Conservation (phyloP, 2,888 invertebrate species). For the Fabriciana adippe region DNA sequence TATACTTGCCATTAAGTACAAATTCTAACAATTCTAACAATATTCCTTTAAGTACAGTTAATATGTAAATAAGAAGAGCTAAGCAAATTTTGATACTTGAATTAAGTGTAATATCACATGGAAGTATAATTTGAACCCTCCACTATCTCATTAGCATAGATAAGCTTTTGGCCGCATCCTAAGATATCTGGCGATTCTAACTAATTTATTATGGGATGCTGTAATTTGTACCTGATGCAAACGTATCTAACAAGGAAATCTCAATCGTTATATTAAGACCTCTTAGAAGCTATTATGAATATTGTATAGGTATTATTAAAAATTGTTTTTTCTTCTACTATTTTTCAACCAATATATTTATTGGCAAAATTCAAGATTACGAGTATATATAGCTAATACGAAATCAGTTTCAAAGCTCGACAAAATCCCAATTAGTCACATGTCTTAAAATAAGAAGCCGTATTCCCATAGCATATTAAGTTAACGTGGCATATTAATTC, state of each 20-base stretch:
- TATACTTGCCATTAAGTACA: no score
- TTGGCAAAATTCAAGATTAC: no score
- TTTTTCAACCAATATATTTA: no score
- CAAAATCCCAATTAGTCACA: background rate
- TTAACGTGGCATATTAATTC: conserved; percentile 23
- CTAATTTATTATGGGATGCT: conserved; percentile 36
- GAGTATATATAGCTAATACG: no score
- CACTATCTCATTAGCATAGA: conserved; percentile 58
- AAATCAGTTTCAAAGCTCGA: background rate
- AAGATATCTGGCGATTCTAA: conserved; percentile 39
- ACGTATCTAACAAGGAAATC: conserved; percentile 6
- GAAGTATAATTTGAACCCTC: conserved; percentile 49
- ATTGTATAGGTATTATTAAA: no score
- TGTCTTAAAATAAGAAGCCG: conserved; percentile 18
- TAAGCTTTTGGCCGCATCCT: conserved; percentile 47
- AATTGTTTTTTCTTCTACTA: no score
- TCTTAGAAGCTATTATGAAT: background rate
- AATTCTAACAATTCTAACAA: no score
- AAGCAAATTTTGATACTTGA: conserved; percentile 18
- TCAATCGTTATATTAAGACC: background rate
- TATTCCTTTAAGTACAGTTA: no score
- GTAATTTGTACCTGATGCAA: conserved; percentile 12
- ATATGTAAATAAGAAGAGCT: background rate
- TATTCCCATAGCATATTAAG: conserved; percentile 16
- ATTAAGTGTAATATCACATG: conserved; percentile 45